Conservation (phyloP, 2,888 invertebrate genomes). For the Xanthorhoe spadicearia region DNA sequence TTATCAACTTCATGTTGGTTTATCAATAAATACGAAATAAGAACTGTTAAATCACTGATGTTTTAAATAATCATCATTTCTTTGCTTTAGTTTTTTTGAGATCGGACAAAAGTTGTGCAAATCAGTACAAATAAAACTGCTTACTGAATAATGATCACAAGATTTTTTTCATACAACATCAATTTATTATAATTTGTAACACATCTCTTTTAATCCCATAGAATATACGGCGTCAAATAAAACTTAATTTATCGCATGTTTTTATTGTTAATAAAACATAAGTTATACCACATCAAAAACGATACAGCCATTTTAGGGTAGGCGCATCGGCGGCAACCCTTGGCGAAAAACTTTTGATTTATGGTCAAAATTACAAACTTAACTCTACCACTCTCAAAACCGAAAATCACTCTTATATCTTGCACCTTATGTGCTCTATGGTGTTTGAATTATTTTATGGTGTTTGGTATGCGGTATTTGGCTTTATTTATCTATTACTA, state of each 20-base stretch:
- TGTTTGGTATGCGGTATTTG: slow-evolving; percentile 58
- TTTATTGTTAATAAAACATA: slow-evolving; percentile 47
- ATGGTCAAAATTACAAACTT: slow-evolving; percentile 30
- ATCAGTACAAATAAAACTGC: background rate
- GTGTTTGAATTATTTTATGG: background rate
- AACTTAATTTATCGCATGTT: slow-evolving; percentile 45
- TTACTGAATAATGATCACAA: background rate
- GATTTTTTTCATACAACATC: background rate
- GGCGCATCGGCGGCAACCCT: slow-evolving; percentile 47
- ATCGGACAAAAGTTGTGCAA: background rate
- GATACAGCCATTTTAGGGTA: slow-evolving; percentile 51
- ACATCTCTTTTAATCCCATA: slow-evolving; percentile 28
- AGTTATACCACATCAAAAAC: slow-evolving; percentile 49
- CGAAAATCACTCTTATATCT: slow-evolving; percentile 17
- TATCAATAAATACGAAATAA: no score
- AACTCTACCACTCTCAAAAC: background rate
- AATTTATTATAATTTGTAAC: slow-evolving; percentile 26
- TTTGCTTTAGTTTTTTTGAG: no score
- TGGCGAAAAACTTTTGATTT: slow-evolving; percentile 56
- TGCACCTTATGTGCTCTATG: slow-evolving; percentile 2
- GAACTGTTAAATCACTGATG: no score
- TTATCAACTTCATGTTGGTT: no score
- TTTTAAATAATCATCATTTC: no score
- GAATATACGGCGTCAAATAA: slow-evolving; percentile 37
- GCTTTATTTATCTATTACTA: slow-evolving; percentile 72